Evolutionary conservation across 2,113 vertebrate genomes (phyloP).

Genomic region (Brienomyrus longianalis): DNA sequence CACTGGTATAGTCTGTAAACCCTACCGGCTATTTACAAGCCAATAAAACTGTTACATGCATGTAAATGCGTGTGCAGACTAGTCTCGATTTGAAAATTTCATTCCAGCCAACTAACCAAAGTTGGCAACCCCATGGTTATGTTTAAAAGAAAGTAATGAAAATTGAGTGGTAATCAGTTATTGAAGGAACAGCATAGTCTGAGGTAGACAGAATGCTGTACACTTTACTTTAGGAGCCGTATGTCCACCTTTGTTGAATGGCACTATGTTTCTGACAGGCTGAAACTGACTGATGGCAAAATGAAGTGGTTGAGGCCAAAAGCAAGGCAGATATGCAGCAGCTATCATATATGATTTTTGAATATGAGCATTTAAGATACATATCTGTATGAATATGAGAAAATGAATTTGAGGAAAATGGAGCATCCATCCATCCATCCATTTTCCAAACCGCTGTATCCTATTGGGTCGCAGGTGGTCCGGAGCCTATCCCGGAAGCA

Average conservation of each 20-base stretch:
- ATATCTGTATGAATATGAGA: background rate
- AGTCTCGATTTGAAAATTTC: background rate
- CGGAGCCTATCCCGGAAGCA: too few species aligned
- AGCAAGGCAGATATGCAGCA: background rate
- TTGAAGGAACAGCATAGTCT: background rate
- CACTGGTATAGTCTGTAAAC: background rate
- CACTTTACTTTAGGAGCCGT: background rate
- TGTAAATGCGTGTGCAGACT: background rate
- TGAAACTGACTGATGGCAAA: background rate
- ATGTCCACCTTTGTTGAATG: background rate
- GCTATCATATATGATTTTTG: background rate
- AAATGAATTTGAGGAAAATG: background rate
- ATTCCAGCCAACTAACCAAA: background rate
- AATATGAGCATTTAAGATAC: background rate
- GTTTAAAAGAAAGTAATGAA: background rate
- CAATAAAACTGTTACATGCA: background rate
- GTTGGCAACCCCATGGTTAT: background rate
- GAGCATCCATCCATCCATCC: too few species aligned
- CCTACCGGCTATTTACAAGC: background rate
- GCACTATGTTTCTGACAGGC: background rate
- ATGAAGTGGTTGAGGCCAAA: background rate
- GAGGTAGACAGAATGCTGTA: background rate
- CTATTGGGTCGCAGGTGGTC: too few species aligned
- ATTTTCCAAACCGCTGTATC: too few species aligned
- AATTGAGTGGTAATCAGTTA: background rate